Evolutionary conservation across 2,113 vertebrate species (phyloP).

Genomic region (Cavia aperea): DNA sequence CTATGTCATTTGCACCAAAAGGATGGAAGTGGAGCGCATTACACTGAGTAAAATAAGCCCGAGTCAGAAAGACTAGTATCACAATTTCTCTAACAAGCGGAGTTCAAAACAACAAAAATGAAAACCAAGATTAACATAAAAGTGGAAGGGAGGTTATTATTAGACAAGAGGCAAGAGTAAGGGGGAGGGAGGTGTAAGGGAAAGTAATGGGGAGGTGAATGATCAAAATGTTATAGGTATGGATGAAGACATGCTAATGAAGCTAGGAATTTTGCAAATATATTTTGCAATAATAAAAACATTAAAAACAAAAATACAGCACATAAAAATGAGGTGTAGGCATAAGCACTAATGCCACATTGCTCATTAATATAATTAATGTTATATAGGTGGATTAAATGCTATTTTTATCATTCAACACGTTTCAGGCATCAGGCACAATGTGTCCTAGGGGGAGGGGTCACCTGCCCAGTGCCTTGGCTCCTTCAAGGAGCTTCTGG

Average conservation of each 20-base stretch:
- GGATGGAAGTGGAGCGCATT: not conserved
- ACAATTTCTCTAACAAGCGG: not conserved
- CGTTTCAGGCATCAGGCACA: not conserved
- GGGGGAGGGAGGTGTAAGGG: not conserved
- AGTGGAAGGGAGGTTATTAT: not conserved
- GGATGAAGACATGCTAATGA: not conserved
- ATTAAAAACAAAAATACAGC: not conserved
- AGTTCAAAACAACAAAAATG: not conserved
- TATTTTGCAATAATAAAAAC: not conserved
- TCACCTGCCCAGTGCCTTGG: not conserved
- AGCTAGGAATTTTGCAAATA: not conserved
- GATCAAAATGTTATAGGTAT: not conserved
- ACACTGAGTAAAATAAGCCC: not conserved
- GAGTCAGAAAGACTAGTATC: not conserved
- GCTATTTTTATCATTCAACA: not conserved
- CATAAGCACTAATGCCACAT: not conserved
- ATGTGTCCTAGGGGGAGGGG: not conserved
- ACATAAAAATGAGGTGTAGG: not conserved
- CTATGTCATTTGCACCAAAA: not conserved
- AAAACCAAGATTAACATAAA: not conserved
- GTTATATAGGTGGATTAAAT: not conserved
- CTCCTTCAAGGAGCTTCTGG: not conserved
- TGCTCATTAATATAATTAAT: not conserved
- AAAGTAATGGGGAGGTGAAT: not conserved
- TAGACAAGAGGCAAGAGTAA: not conserved